A percentile compares a stretch with the other conserved stretches of the same genome.
Conservation (phyloP, 2,113 vertebrate genomes). For the Numenius arquata region DNA sequence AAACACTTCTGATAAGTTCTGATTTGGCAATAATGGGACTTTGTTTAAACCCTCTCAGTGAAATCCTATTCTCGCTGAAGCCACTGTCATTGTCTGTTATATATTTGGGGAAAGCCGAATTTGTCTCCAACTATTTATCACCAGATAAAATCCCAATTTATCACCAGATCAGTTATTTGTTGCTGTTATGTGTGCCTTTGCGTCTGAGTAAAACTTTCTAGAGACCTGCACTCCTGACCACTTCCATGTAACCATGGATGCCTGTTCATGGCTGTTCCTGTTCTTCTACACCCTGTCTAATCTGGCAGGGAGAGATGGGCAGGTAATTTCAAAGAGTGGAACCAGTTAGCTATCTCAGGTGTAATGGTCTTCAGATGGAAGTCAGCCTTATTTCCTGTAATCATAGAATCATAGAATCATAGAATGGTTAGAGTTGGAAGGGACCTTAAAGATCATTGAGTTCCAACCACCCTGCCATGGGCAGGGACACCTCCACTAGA, state of each 20-base stretch:
- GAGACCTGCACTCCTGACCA: not conserved
- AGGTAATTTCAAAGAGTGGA: not conserved
- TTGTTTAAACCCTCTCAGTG: not conserved
- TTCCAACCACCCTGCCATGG: too few species aligned
- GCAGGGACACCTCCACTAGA: too few species aligned
- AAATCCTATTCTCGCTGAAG: fast-evolving
- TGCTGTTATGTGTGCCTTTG: not conserved
- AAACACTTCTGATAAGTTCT: not conserved
- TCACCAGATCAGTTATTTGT: not conserved
- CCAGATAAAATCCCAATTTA: not conserved
- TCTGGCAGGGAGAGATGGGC: not conserved
- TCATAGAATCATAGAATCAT: too few species aligned
- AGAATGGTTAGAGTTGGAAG: too few species aligned
- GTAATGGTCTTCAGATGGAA: not conserved
- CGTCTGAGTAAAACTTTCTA: not conserved
- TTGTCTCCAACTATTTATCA: not conserved
- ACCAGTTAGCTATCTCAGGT: not conserved
- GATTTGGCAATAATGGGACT: not conserved
- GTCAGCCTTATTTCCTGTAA: not conserved
- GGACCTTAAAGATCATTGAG: too few species aligned
- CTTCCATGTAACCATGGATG: not conserved
- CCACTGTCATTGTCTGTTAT: not conserved
- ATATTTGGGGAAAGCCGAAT: not conserved
- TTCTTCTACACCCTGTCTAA: not conserved
- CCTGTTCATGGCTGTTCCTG: not conserved